These are phyloP conservation scores for Dipodomys ordii DNA, from an alignment of 2,113 vertebrate genomes.

Conservation along the genomic window DNA sequence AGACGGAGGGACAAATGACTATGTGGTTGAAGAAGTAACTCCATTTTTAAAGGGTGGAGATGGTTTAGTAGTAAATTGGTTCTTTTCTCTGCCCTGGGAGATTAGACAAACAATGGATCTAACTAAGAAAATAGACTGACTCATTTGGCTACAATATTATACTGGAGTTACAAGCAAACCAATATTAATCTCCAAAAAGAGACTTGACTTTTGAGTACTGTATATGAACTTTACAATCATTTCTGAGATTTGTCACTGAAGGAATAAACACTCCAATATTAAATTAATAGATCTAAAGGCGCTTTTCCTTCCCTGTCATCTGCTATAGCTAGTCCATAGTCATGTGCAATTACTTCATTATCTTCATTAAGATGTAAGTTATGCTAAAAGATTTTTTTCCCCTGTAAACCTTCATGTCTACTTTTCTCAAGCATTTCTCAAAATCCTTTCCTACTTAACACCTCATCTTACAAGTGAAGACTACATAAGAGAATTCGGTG, in stretches of 20 bases:
- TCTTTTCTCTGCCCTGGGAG: conserved; percentile 78
- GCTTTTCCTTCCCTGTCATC: conserved; percentile 35
- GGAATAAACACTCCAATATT: conserved; percentile 24
- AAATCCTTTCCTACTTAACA: background rate
- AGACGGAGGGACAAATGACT: conserved; percentile 64
- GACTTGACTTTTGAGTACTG: conserved; percentile 36
- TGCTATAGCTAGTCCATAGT: conserved; percentile 19
- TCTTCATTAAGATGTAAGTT: conserved; percentile 29
- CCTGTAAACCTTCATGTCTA: background rate
- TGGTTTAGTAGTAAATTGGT: conserved; percentile 76
- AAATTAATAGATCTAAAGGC: background rate
- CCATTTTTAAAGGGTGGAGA: conserved; percentile 77
- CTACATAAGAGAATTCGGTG: background rate
- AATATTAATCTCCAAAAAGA: conserved; percentile 60
- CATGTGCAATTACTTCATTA: conserved; percentile 14
- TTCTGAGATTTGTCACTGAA: conserved; percentile 48
- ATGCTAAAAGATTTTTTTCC: background rate
- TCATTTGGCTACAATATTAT: conserved; percentile 77
- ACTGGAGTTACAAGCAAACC: conserved; percentile 72
- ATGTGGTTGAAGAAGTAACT: conserved; percentile 70
- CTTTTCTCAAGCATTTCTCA: conserved; percentile 34
- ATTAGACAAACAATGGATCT: conserved; percentile 83
- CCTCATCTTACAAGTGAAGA: conserved; percentile 2
- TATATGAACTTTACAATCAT: conserved; percentile 58
- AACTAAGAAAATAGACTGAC: conserved; percentile 82